Percentiles rank a stretch among this genome's conserved stretches.
phyloP scores from a whole-genome alignment of 1,140 invertebrate genomes.

The Notospermus geniculatus region DNA sequence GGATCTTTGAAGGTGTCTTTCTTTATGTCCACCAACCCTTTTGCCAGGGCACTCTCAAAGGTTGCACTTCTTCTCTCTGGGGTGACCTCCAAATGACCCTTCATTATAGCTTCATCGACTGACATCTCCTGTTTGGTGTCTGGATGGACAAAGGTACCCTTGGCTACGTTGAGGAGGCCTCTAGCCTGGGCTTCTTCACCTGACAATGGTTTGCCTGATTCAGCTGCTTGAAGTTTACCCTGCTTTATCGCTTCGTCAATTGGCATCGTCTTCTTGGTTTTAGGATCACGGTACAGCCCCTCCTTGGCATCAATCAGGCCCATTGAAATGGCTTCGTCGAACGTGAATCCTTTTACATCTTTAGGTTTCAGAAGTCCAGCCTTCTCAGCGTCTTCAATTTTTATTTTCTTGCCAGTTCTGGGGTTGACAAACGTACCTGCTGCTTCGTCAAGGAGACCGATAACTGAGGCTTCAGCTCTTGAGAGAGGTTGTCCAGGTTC shows the following conservation, averaged over 20 bases:
- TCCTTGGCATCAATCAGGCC: slow-evolving; percentile 76
- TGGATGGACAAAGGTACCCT: slow-evolving; percentile 72
- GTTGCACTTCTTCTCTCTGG: neutral
- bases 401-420: slow-evolving; percentile 71
- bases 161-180: slow-evolving; percentile 65
- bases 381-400: slow-evolving; percentile 67
- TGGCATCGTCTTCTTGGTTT: slow-evolving; percentile 59
- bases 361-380: neutral
- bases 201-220: slow-evolving; percentile 25
- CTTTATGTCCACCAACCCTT: slow-evolving; percentile 75
- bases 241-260: slow-evolving; percentile 70
- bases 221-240: slow-evolving; percentile 49
- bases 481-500: slow-evolving; percentile 55
- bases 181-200: slow-evolving; percentile 40
- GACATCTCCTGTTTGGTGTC: slow-evolving; percentile 70
- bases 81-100: slow-evolving; percentile 62
- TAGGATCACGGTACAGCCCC: slow-evolving; percentile 70
- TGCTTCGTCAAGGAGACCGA: slow-evolving; percentile 54
- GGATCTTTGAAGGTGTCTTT: slow-evolving; percentile 68
- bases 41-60: slow-evolving; percentile 42
- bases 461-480: neutral
- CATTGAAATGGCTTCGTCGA: slow-evolving; percentile 67
- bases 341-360: neutral
- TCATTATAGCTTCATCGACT: slow-evolving; percentile 77
- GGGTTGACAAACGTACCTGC: slow-evolving; percentile 67